Evolutionary conservation across 2,797 vertebrate species (phyloP).

Genomic region (Pseudochaenichthys georgianus): DNA sequence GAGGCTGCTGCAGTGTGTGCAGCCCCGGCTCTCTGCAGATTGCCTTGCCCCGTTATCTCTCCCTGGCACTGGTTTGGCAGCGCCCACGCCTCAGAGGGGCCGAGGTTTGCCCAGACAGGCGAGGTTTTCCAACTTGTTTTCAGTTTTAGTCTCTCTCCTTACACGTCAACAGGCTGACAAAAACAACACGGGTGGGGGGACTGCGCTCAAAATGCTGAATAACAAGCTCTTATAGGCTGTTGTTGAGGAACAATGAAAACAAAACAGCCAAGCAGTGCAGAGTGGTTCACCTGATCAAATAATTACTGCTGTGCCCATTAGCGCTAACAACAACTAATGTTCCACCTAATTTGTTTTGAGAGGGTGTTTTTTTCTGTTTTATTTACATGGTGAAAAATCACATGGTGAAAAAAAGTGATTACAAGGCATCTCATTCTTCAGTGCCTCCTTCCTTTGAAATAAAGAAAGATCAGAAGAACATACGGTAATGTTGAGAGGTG

Average conservation of each 20-base stretch:
- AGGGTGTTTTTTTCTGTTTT: conserved; percentile 46
- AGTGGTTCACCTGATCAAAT: conserved; percentile 50
- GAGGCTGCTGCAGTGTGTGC: conserved; percentile 46
- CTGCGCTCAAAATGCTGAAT: conserved; percentile 12
- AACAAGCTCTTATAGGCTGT: conserved; percentile 39
- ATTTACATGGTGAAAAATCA: conserved; percentile 65
- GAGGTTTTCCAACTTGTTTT: conserved; percentile 32
- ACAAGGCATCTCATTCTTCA: conserved; percentile 78
- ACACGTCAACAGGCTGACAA: conserved; percentile 37
- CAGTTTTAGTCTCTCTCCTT: conserved; percentile 42
- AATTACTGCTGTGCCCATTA: conserved; percentile 43
- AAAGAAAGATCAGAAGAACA: conserved; percentile 10
- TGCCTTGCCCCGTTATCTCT: conserved; percentile 56
- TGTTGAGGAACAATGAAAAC: conserved; percentile 68
- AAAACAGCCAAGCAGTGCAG: conserved; percentile 44
- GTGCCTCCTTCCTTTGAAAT: conserved; percentile 60
- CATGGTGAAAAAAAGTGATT: conserved; percentile 62
- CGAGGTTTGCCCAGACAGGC: conserved; percentile 40
- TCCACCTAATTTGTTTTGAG: conserved; percentile 60
- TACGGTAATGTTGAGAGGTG: conserved; percentile 48
- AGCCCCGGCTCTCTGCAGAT: conserved; percentile 40
- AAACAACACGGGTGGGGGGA: background rate
- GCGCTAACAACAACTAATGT: conserved; percentile 64
- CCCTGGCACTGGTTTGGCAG: conserved; percentile 34
- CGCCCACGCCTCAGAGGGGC: conserved; percentile 6